phyloP scores from a whole-genome alignment of 2,888 invertebrate genomes.

The Mesochorus sp. region DNA sequence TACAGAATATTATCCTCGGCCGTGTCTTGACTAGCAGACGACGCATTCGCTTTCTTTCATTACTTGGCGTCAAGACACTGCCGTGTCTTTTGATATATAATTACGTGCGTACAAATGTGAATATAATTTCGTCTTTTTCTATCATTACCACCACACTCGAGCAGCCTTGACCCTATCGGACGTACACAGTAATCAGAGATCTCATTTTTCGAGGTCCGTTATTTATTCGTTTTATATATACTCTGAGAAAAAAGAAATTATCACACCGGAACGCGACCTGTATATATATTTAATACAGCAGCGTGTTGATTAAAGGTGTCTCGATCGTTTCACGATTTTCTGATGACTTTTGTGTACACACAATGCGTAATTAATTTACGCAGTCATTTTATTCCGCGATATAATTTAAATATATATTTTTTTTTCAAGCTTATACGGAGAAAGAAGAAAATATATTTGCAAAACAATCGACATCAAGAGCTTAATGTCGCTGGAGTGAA shows the following conservation, averaged over 20 bases:
- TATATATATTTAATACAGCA: background rate
- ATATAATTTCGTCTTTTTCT: constrained; percentile 1
- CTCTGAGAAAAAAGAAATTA: constrained; percentile 8
- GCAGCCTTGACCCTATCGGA: constrained; percentile 29
- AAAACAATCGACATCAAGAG: constrained; percentile 30
- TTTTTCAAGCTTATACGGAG: too few relatives aligned
- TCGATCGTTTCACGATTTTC: constrained; percentile 27
- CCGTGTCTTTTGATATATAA: too few relatives aligned
- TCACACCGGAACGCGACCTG: constrained; percentile 24
- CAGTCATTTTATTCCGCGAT: too few relatives aligned
- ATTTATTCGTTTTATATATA: background rate
- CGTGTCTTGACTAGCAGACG: too few relatives aligned
- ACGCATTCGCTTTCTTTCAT: too few relatives aligned
- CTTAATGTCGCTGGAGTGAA: constrained; percentile 17
- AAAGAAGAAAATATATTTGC: constrained; percentile 30
- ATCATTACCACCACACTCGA: constrained; percentile 7
- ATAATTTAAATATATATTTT: too few relatives aligned
- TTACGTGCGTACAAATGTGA: background rate
- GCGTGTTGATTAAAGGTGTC: constrained; percentile 33
- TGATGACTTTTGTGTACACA: constrained; percentile 1
- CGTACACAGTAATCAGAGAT: constrained; percentile 7
- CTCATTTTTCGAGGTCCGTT: constrained; percentile 43
- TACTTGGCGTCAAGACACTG: too few relatives aligned
- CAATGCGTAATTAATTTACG: too few relatives aligned
- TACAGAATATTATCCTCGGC: too few relatives aligned